Evolutionary conservation across 2,888 invertebrate species (phyloP), one percentile per base, ranked within the genome.

Genomic region (Vanessa cardui): DNA sequence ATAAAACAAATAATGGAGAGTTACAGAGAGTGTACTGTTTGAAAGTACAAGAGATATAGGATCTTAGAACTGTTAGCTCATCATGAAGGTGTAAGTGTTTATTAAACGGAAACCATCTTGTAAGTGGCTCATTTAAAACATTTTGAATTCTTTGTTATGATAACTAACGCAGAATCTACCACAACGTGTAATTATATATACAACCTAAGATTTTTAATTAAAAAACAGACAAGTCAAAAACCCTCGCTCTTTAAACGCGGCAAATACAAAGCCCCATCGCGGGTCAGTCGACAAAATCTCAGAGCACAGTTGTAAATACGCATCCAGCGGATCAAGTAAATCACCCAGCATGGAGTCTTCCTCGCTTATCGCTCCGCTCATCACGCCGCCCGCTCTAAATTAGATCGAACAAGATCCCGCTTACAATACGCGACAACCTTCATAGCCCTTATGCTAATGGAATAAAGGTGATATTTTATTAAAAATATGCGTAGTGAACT

Each of bases 261-360:
- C 31, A 18, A 39, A 39, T 12, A 39, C 56, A 39, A 39, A 56
- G 56, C 39, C 16, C 16, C 33, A 18, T 62, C 54, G 58, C 58
- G 68, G 56, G 60, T 72, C 52, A 15, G 31, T 49, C 49, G 7
- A 64, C 60, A 64, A 67, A 64, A 62, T 58, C 64, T 68, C 69
- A 56, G 18, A 56, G 56, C 68, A 58, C 60, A 59, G 65, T 47
- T 60, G 73, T 71, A 74, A 76, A 76, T 76, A 73, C 67, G 75
- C 70, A 66, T 68, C 69, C 64, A 59, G 65, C 68, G 68, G 74
- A 64, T 69, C 68, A 72, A 80, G 84, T 89, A 89, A 87, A 88
- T 89, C 88, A 87, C 89, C 66, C 89, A 85, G 88, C 88, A 76
- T 82, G 89, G 69, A 78, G 72, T 75, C 78, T 75, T 73, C 78